phyloP scores from a whole-genome alignment of 2,797 vertebrate genomes.

The Discoglossus pictus region DNA sequence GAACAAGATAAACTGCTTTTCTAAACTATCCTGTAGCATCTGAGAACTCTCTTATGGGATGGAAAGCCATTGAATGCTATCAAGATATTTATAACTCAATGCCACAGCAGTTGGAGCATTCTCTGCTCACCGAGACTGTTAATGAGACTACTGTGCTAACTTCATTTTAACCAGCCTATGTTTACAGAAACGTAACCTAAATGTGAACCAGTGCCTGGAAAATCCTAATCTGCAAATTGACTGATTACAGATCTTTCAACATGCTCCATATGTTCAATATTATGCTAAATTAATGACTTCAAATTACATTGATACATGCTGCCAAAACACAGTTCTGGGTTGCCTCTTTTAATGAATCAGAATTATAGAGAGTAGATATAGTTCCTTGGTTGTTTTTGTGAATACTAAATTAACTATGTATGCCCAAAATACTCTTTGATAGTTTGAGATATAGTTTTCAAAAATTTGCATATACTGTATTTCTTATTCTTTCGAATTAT shows the following conservation, averaged over 20 bases:
- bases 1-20: conserved; percentile 13
- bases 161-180: conserved; percentile 40
- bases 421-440: too few species aligned
- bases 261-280: conserved; percentile 48
- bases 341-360: conserved; percentile 19
- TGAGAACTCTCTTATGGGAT: conserved; percentile 28
- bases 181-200: conserved; percentile 42
- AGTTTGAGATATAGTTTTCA: background rate
- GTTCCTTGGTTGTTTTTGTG: conserved; percentile 12
- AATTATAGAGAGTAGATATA: conserved; percentile 20
- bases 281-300: conserved; percentile 44
- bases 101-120: conserved; percentile 19
- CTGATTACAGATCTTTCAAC: conserved; percentile 47
- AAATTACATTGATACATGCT: conserved; percentile 44
- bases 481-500: too few species aligned
- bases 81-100: conserved; percentile 29
- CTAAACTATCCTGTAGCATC: conserved; percentile 21
- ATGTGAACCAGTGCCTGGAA: conserved; percentile 40
- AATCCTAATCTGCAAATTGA: conserved; percentile 49
- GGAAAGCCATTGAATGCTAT: conserved; percentile 15
- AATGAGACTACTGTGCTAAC: conserved; percentile 43
- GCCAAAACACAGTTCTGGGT: conserved; percentile 29
- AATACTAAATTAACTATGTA: conserved; percentile 39
- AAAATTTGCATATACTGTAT: too few species aligned
- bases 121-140: conserved; percentile 13